Percentiles rank a stretch among this genome's conserved stretches.
These are phyloP conservation scores for Leptinotarsa juncta DNA, from an alignment of 2,888 invertebrate species.

Conservation along the genomic window DNA sequence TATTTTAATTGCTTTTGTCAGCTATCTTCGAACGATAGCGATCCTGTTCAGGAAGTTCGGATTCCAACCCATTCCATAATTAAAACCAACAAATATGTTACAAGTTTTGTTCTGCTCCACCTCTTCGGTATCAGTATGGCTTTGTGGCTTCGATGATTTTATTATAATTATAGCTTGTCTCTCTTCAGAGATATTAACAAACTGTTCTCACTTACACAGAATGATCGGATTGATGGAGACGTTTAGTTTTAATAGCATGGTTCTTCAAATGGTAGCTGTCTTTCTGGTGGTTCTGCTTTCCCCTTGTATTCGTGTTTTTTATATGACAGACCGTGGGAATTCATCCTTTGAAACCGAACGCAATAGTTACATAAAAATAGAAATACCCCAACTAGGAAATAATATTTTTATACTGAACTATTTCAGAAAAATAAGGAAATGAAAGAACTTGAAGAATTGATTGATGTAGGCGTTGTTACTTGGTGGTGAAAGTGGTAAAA, in stretches of 20 bases:
- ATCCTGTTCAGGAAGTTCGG: conserved; percentile 18
- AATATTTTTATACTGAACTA: no score
- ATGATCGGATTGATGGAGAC: conserved; percentile 14
- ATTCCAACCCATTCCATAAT: conserved; percentile 18
- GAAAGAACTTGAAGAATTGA: no score
- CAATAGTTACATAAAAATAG: no score
- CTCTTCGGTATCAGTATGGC: conserved; percentile 20
- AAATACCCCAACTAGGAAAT: no score
- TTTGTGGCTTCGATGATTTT: conserved; percentile 20
- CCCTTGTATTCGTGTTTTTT: neutral
- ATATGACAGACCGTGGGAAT: neutral
- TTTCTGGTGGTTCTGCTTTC: neutral
- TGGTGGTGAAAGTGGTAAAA: no score
- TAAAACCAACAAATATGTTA: conserved; percentile 26
- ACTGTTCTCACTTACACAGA: conserved; percentile 15
- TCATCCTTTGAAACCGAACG: no score
- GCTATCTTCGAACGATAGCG: conserved; percentile 4
- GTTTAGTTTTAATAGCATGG: conserved; percentile 18
- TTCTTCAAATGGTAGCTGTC: conserved; percentile 10
- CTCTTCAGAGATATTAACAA: conserved; percentile 17
- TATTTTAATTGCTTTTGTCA: conserved; percentile 21
- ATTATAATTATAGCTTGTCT: conserved; percentile 25
- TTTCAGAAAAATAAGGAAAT: no score
- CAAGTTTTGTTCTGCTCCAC: conserved; percentile 28
- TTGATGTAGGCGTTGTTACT: no score